A percentile compares a stretch with the other conserved stretches of the same genome.
phyloP scores from a whole-genome alignment of 2,797 vertebrate genomes.

The Centropyge bicolor region DNA sequence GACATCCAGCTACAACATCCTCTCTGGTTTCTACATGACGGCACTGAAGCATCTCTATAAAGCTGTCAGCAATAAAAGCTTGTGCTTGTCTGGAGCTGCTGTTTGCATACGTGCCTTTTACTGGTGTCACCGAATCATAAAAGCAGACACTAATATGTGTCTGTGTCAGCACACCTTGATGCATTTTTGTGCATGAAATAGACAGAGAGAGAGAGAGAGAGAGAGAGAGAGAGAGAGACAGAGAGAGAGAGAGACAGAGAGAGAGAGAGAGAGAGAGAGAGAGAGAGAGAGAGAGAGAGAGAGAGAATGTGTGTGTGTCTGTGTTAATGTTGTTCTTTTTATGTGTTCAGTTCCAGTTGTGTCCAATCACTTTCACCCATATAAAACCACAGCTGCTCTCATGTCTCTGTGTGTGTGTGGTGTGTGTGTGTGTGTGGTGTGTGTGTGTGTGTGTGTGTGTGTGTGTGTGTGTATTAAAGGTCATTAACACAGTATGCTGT shows the following conservation, averaged over 20 bases:
- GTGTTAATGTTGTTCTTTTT: not conserved
- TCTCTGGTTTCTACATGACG: not conserved
- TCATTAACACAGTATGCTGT: not conserved
- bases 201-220: too few relatives aligned
- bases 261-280: too few relatives aligned
- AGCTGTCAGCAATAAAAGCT: constrained; percentile 14
- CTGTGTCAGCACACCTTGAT: not conserved
- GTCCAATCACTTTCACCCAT: constrained; percentile 11
- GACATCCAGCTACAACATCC: not conserved
- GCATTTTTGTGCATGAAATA: not conserved
- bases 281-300: too few relatives aligned
- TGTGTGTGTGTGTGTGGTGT: constrained; percentile 1
- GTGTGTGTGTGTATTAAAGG: not conserved
- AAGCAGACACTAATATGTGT: constrained; percentile 13
- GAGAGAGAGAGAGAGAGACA: too few relatives aligned
- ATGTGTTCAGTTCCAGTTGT: not conserved
- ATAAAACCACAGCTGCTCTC: constrained; percentile 21
- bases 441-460: constrained; percentile 2
- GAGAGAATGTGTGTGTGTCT: not conserved
- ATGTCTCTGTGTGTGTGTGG: not conserved
- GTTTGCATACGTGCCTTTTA: not conserved
- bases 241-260: too few relatives aligned
- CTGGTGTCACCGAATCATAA: not conserved
- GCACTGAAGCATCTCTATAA: not conserved
- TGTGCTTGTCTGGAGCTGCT: not conserved